A percentile compares a stretch with the other conserved stretches of the same genome.
Evolutionary conservation across 2,888 invertebrate genomes (phyloP).

Genomic region (Drosophila sordidula): DNA sequence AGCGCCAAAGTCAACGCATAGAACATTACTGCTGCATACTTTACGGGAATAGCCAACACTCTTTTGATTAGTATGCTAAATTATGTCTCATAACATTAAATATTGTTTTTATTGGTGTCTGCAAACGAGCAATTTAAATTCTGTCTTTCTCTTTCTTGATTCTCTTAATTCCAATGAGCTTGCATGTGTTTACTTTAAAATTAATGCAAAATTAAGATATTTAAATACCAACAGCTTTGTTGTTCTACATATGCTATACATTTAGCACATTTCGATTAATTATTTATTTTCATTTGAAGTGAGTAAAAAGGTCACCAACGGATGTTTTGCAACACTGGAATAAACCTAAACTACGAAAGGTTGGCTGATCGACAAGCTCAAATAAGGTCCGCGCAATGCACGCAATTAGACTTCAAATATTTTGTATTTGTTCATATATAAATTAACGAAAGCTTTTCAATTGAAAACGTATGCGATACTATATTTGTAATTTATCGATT

Average conservation of each 20-base stretch:
- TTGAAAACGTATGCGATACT: background rate
- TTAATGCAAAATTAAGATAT: background rate
- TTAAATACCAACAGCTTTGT: background rate
- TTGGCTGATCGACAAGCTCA: background rate
- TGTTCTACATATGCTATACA: too few relatives aligned
- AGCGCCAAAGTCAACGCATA: background rate
- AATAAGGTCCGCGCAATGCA: background rate
- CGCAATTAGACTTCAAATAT: too few relatives aligned
- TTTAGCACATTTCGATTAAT: background rate
- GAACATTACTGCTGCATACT: conserved; percentile 37
- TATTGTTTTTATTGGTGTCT: background rate
- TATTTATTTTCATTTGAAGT: background rate
- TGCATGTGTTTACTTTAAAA: background rate
- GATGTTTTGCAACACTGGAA: background rate
- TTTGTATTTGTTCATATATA: too few relatives aligned
- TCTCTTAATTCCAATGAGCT: too few relatives aligned
- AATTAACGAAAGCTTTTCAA: background rate
- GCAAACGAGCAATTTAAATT: background rate
- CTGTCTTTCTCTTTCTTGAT: background rate
- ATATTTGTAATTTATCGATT: too few relatives aligned
- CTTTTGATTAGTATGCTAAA: background rate
- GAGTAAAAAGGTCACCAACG: background rate
- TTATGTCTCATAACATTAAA: background rate
- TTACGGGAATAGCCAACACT: conserved; percentile 15
- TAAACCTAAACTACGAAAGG: background rate